Evolutionary conservation across 2,113 vertebrate genomes (phyloP).

Genomic region (Mesitornis unicolor): DNA sequence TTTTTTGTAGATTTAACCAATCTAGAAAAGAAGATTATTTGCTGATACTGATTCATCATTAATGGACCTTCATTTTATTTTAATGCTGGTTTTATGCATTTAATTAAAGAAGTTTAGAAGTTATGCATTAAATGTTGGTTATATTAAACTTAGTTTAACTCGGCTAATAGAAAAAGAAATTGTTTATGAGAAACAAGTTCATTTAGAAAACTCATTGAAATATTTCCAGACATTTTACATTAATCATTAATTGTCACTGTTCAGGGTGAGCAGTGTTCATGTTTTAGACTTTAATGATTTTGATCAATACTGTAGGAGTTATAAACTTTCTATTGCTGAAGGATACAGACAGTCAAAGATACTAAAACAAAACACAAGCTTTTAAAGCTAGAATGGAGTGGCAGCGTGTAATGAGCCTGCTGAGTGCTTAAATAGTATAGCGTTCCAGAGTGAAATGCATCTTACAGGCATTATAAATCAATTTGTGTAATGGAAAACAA

Average conservation of each 20-base stretch:
- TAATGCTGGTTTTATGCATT: neutral
- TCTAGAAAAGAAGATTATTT: neutral
- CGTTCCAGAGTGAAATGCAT: neutral
- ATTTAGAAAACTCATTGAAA: neutral
- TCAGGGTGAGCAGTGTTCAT: neutral
- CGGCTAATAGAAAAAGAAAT: neutral
- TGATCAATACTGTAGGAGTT: neutral
- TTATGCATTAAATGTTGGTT: neutral
- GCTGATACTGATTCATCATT: neutral
- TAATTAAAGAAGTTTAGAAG: neutral
- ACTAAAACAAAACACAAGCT: neutral
- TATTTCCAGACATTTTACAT: neutral
- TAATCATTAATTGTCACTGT: neutral
- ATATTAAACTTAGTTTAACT: neutral
- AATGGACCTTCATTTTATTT: neutral
- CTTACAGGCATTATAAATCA: constrained; percentile 31
- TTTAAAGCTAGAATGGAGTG: neutral
- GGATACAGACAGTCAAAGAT: neutral
- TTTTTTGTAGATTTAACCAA: neutral
- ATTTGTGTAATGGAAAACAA: constrained; percentile 31
- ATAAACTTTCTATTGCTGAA: neutral
- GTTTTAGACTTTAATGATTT: neutral
- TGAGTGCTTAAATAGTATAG: neutral
- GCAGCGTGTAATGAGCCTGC: neutral
- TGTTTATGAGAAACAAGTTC: neutral